Base-by-base conservation (phyloP, 2,797 vertebrate species). In the Petrocephalus schoutedeni region DNA sequence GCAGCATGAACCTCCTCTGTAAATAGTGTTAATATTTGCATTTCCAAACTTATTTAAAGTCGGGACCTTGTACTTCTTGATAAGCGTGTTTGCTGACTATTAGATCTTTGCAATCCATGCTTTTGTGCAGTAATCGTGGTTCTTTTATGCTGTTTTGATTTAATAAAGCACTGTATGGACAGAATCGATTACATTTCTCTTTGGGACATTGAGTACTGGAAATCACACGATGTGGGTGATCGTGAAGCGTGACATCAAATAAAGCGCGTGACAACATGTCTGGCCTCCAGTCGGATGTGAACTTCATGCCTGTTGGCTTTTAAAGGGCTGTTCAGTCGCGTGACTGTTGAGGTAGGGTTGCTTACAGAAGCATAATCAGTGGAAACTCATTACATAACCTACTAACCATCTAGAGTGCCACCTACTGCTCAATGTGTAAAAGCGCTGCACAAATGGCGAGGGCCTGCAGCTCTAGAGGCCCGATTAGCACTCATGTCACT, bases 1-100 rank as follows among this genome's bases (percentile, higher is more conserved):
- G 16, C 56, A 6, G 21, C 23, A 54, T 53, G 8, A 80, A 16
- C 58, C 89, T 71, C 77, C 82, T 88, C 80, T 84, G 82, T 90
- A 91, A 89, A 91, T 94, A 90, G 82, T 89, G 90, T 92, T 49
- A 19, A 94, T 92, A 92, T 93, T 89, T 93, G 90, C 88, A 92
- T 89, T 89, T 64, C 45, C 71, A 89, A 0, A 86, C 53, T 86
- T 93, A 92, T 93, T 91, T 92, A 91, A 91, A 90, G 21, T 57
- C 14, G 19, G 49, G 19, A 36, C 51, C 58, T 86, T 21, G 10
- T 91, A 91, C 91, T 89, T 1, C 85, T 88, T 80, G 36, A 59
- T 41, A 12, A 91, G 12, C 90, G 85, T 89, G 3, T 83, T 89
- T 89, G 87, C 64, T 88, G 88, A 67, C 6, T 89, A 64, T 90